Evolutionary conservation across 2,888 invertebrate genomes (phyloP).

Genomic region (Mythimna impura): DNA sequence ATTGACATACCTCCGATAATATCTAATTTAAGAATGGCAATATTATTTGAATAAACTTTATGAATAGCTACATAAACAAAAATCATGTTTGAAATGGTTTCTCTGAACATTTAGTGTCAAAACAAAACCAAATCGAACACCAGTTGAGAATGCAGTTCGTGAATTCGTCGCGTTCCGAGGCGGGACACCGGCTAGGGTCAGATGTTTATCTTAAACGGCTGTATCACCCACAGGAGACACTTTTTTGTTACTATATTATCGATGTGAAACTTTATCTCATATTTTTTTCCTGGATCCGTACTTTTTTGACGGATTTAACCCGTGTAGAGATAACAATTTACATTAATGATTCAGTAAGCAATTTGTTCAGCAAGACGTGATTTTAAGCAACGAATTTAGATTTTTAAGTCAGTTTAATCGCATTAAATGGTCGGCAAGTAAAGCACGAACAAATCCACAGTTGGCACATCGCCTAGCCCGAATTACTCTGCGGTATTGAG

Average conservation of each 20-base stretch:
- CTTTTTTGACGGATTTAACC: conserved; percentile 58
- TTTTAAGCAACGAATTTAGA: conserved; percentile 31
- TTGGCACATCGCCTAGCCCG: conserved; percentile 84
- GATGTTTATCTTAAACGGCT: conserved; percentile 90
- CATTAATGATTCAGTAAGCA: conserved; percentile 24
- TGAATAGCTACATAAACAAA: conserved; percentile 57
- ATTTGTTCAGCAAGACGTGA: conserved; percentile 34
- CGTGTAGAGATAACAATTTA: conserved; percentile 43
- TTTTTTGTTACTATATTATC: conserved; percentile 88
- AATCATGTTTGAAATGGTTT: conserved; percentile 60
- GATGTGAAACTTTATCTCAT: conserved; percentile 80
- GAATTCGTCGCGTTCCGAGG: conserved; percentile 86
- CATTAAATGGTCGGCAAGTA: conserved; percentile 55
- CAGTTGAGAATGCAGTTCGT: conserved; percentile 84
- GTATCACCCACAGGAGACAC: conserved; percentile 89
- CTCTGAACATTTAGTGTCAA: conserved; percentile 71
- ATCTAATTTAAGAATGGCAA: background rate
- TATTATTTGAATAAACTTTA: conserved; percentile 41
- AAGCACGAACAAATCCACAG: conserved; percentile 66
- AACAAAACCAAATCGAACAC: conserved; percentile 77
- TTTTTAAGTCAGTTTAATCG: conserved; percentile 51
- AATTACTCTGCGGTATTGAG: conserved; percentile 79
- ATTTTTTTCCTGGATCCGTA: conserved; percentile 73
- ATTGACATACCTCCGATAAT: conserved; percentile 16
- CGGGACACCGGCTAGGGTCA: conserved; percentile 84